Percentiles rank a stretch among this genome's conserved stretches.
These are phyloP conservation scores for Philotrypesis tridentata DNA, from an alignment of 1,140 invertebrate species.

Conservation along the genomic window DNA sequence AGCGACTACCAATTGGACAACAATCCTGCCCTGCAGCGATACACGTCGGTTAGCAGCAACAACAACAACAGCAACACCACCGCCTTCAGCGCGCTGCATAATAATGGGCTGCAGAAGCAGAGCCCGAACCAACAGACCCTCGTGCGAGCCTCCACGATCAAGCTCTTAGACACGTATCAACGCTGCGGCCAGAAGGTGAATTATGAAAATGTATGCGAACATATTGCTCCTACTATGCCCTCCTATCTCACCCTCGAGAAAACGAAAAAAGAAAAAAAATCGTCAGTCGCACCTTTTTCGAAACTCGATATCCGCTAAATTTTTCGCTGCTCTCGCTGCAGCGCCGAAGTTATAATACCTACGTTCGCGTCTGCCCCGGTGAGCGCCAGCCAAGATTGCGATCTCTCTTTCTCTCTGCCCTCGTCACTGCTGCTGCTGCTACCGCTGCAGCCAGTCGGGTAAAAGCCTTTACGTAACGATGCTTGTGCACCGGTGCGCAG, in stretches of 20 bases:
- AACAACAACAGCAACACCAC: constrained; percentile 55
- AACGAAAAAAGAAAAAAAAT: no score
- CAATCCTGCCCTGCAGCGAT: constrained; percentile 62
- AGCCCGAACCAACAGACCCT: constrained; percentile 77
- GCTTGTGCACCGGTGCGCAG: not conserved
- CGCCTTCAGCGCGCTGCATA: constrained; percentile 69
- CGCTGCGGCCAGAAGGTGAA: constrained; percentile 80
- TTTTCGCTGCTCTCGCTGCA: not conserved
- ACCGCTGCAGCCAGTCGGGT: not conserved
- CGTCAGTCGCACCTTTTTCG: not conserved
- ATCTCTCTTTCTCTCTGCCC: not conserved
- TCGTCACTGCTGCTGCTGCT: no score
- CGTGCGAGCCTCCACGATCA: constrained; percentile 82
- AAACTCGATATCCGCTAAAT: constrained; percentile 2
- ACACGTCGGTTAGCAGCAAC: constrained; percentile 69
- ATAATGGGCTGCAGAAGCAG: constrained; percentile 74
- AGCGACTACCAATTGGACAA: constrained; percentile 66
- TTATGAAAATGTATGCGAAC: not conserved
- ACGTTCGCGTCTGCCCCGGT: not conserved
- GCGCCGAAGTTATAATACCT: no score
- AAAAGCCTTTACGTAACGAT: constrained; percentile 19
- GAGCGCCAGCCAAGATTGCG: constrained; percentile 10
- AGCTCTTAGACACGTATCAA: constrained; percentile 82
- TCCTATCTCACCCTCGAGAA: not conserved
- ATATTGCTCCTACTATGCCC: not conserved